Evolutionary conservation across 2,113 vertebrate genomes (phyloP).

Genomic region (Vanacampus margaritifer): DNA sequence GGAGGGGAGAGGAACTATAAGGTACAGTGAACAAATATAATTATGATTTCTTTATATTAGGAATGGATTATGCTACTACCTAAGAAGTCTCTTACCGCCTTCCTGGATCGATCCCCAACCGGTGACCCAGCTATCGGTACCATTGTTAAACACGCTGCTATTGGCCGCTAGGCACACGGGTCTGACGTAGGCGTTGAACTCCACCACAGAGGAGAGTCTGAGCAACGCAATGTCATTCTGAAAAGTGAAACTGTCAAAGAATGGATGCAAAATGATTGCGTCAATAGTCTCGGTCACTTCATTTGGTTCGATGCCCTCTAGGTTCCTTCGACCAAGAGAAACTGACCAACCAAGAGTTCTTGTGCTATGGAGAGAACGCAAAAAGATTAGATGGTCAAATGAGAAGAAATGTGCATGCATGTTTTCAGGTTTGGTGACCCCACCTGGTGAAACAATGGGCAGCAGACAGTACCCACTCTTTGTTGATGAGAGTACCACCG

Average conservation of each 20-base stretch:
- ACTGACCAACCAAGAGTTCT: neutral
- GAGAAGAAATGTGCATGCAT: too few relatives aligned
- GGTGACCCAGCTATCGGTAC: slow-evolving; percentile 68
- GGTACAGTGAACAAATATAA: neutral
- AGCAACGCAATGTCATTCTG: slow-evolving; percentile 69
- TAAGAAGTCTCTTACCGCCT: slow-evolving; percentile 55
- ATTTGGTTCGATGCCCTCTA: neutral
- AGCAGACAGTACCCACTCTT: slow-evolving; percentile 69
- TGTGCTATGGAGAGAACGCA: neutral
- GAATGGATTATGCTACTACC: too few relatives aligned
- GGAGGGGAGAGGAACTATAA: neutral
- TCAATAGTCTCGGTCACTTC: neutral
- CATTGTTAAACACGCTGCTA: slow-evolving; percentile 58
- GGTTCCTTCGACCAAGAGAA: slow-evolving; percentile 30
- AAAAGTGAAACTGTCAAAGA: slow-evolving; percentile 38
- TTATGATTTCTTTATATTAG: neutral
- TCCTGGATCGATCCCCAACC: slow-evolving; percentile 69
- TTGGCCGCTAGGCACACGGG: slow-evolving; percentile 69
- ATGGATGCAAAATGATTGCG: slow-evolving; percentile 38
- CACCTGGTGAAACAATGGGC: slow-evolving; percentile 71
- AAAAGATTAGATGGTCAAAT: neutral
- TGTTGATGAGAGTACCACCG: slow-evolving; percentile 70
- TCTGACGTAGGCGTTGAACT: slow-evolving; percentile 52
- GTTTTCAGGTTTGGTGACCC: slow-evolving; percentile 18
- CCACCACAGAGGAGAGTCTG: slow-evolving; percentile 41